phyloP scores from a whole-genome alignment of 2,113 vertebrate species.

The Sula dactylatra region DNA sequence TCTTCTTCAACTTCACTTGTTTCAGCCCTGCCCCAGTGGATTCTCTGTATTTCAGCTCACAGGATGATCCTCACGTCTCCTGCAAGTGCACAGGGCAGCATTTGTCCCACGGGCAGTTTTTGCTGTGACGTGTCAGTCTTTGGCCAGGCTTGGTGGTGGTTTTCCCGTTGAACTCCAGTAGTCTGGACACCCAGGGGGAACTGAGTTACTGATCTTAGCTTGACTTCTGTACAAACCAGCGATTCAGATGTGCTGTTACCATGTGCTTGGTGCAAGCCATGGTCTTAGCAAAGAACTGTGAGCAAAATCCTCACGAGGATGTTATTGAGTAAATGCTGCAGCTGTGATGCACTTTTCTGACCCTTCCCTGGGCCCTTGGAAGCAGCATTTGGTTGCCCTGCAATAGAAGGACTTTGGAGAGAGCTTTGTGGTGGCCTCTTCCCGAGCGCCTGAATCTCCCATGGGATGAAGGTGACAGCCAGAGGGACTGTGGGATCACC shows the following conservation, averaged over 20 bases:
- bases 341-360: not conserved
- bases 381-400: not conserved
- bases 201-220: no score
- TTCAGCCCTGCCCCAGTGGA: not conserved
- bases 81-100: no score
- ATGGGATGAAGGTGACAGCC: not conserved
- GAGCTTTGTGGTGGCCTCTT: not conserved
- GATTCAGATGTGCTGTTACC: not conserved
- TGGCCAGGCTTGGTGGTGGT: not conserved
- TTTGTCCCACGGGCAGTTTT: not conserved
- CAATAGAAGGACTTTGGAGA: not conserved
- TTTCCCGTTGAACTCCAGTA: accelerated
- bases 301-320: not conserved
- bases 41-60: not conserved
- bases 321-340: not conserved
- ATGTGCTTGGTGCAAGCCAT: accelerated
- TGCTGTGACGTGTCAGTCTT: not conserved
- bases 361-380: not conserved
- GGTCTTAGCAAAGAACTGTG: not conserved
- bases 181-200: not conserved
- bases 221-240: accelerated
- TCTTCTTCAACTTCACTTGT: not conserved
- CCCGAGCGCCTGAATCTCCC: not conserved
- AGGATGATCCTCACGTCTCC: not conserved
- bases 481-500: not conserved